Evolutionary conservation across 1,140 invertebrate species (phyloP), one percentile per base, ranked within the genome.

Genomic region (Papilio glaucus): DNA sequence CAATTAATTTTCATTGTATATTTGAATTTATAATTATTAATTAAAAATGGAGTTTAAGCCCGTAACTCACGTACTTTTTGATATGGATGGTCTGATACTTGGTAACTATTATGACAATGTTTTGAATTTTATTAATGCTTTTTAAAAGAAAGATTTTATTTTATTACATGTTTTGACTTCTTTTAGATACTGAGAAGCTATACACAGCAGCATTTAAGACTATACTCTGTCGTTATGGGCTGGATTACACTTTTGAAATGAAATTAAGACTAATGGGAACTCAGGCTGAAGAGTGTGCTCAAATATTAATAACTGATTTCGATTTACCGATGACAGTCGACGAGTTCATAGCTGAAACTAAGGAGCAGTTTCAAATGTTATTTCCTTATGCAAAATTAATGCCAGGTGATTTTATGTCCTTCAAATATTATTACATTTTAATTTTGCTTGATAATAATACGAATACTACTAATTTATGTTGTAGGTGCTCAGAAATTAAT

Each of bases 231-330:
- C 87, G 91, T 26, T 98, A 95, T 93, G 96, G 95, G 0, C 97
- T 97, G 87, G 90, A 86, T 12, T 98, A 96, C 76, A 97, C 95
- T 0, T 97, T 95, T 95, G 95, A 97, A 13, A 87, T 97, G 8
- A 98, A 98, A 92, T 83, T 94, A 1, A 92, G 94, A 77, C 88
- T 95, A 15, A 98, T 98, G 97, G 97, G 98, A 10, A 93, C 94
- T 60, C 95, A 96, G 77, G 93, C 94, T 5, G 79, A 85, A 10
- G 96, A 96, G 61, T 89, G 94, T 33, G 95, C 95, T 0, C 85
- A 94, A 70, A 90, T 79, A 18, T 93, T 97, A 26, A 93, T 98
- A 26, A 90, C 96, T 45, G 86, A 91, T 57, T 94, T 97, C 38
- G 91, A 96, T 4, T 87, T 98, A 60, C 97, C 97, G 1, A 82